Percentiles rank a stretch among this genome's conserved stretches.
These are phyloP conservation scores for Pseudobourletiella spinata DNA, from an alignment of 1,140 invertebrate species.

Conservation along the genomic window DNA sequence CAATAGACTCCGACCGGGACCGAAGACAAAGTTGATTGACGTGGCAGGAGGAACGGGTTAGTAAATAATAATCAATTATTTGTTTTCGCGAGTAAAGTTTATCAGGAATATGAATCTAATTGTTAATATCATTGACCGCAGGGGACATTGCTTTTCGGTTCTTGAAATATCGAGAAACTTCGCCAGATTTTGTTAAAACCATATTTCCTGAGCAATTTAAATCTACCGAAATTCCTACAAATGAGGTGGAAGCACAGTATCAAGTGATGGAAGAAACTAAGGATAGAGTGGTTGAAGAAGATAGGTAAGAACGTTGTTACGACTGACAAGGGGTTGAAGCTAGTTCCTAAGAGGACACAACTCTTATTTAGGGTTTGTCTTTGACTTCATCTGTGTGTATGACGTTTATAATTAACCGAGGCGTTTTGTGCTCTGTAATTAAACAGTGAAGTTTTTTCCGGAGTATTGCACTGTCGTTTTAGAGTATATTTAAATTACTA, in stretches of 20 bases:
- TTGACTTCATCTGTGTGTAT: no score
- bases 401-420: not conserved
- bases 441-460: no score
- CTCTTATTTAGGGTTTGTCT: no score
- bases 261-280: constrained; percentile 7
- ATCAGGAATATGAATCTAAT: not conserved
- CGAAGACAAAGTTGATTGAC: constrained; percentile 75
- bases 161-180: constrained; percentile 56
- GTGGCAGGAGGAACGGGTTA: constrained; percentile 88
- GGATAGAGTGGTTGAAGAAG: not conserved
- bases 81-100: not conserved
- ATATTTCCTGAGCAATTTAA: not conserved
- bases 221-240: not conserved
- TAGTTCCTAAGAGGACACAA: no score
- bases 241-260: constrained; percentile 31
- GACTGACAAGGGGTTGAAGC: no score
- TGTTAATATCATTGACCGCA: constrained; percentile 24
- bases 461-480: no score
- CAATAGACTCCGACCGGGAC: constrained; percentile 60
- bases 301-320: not conserved
- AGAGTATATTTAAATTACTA: no score
- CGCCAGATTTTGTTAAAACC: not conserved
- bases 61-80: not conserved
- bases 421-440: no score
- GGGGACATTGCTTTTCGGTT: constrained; percentile 85